Conservation (phyloP, 1,140 invertebrate species). For the Cydia amplana region DNA sequence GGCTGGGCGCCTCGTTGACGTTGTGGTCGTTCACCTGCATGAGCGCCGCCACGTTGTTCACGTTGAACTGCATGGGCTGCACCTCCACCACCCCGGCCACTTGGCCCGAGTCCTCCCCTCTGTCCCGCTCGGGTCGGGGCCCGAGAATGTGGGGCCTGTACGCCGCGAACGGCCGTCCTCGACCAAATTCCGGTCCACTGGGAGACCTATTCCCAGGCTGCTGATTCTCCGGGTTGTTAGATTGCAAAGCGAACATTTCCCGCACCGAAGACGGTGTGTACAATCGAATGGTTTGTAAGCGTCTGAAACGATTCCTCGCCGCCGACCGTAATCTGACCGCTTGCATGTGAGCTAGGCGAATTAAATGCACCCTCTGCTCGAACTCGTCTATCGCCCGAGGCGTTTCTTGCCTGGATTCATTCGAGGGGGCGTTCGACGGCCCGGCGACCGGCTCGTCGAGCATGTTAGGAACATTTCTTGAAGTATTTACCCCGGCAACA, state of each 20-base stretch:
- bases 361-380: constrained; percentile 65
- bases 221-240: constrained; percentile 47
- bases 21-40: constrained; percentile 82
- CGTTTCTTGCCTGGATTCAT: constrained; percentile 41
- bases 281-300: constrained; percentile 65
- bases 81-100: constrained; percentile 51
- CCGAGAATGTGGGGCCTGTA: constrained; percentile 66
- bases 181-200: constrained; percentile 50
- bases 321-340: constrained; percentile 63
- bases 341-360: constrained; percentile 69
- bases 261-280: constrained; percentile 69
- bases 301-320: constrained; percentile 60
- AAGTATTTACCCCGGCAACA: constrained; percentile 33
- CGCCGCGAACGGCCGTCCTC: constrained; percentile 48
- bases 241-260: constrained; percentile 66
- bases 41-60: constrained; percentile 68
- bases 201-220: constrained; percentile 46
- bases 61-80: not conserved
- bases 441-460: constrained; percentile 52
- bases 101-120: constrained; percentile 43
- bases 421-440: constrained; percentile 48
- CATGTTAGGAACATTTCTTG: constrained; percentile 40
- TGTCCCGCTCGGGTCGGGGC: constrained; percentile 48
- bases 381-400: constrained; percentile 57
- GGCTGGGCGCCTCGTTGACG: constrained; percentile 66